Percentiles rank a stretch among this genome's conserved stretches.
These are phyloP conservation scores for Palythoa grandiflora DNA, from an alignment of 92 coral and sea anemone species.

Conservation along the genomic window DNA sequence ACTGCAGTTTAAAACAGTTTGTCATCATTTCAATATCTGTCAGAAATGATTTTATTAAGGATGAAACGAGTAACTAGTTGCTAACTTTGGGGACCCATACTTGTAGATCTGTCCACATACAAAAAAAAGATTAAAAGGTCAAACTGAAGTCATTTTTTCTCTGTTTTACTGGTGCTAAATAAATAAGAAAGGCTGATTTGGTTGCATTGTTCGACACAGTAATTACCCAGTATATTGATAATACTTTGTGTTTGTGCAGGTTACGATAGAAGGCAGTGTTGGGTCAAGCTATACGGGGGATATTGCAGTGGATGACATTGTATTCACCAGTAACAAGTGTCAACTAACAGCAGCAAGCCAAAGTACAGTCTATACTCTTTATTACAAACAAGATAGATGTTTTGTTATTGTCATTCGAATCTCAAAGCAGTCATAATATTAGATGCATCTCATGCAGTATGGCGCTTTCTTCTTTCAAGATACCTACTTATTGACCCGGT, in stretches of 20 bases:
- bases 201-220: background rate
- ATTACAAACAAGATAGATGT: no score
- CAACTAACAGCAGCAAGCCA: constrained; percentile 67
- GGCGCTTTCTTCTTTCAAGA: background rate
- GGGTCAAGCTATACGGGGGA: constrained; percentile 36
- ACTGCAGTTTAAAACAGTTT: no score
- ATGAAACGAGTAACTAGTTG: no score
- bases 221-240: background rate
- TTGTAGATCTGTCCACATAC: no score
- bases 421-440: no score
- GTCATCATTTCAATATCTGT: no score
- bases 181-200: no score
- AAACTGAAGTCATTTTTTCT: background rate
- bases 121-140: no score
- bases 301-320: constrained; percentile 34
- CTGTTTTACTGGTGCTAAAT: background rate
- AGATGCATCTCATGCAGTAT: no score
- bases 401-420: background rate
- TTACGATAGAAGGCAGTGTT: constrained; percentile 28
- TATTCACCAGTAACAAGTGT: constrained; percentile 48
- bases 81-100: no score
- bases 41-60: no score
- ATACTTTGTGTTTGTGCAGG: background rate
- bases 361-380: constrained; percentile 43
- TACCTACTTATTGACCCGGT: no score